Percentiles rank a stretch among this genome's conserved stretches.
phyloP scores from a whole-genome alignment of 2,888 invertebrate genomes.

The Tineola bisselliella region DNA sequence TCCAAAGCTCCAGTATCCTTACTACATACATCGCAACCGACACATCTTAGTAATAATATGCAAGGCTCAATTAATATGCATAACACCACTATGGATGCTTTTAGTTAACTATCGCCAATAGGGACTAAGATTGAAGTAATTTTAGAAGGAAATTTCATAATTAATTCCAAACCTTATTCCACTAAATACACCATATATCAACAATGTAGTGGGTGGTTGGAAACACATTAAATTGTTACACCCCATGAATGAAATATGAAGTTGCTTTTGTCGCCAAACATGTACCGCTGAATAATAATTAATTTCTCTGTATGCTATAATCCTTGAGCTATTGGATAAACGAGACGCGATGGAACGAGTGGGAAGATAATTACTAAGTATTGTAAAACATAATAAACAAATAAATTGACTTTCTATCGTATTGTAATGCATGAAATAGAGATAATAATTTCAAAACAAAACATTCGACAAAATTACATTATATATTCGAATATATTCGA shows the following conservation, averaged over 20 bases:
- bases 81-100: constrained; percentile 40
- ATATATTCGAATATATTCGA: too few relatives aligned
- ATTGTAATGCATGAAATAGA: too few relatives aligned
- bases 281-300: constrained; percentile 7
- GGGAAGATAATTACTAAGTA: background rate
- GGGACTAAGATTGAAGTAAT: constrained; percentile 31
- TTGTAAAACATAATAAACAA: background rate
- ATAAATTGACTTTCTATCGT: background rate
- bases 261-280: constrained; percentile 12
- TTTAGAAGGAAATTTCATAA: constrained; percentile 50
- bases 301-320: constrained; percentile 6
- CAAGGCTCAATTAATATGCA: constrained; percentile 51
- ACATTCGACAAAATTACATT: too few relatives aligned
- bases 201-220: constrained; percentile 10
- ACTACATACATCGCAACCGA: constrained; percentile 14
- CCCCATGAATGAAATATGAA: constrained; percentile 12
- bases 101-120: constrained; percentile 42
- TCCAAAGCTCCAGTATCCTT: constrained; percentile 22
- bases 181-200: constrained; percentile 5
- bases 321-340: constrained; percentile 8
- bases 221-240: constrained; percentile 11
- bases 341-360: constrained; percentile 3
- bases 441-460: too few relatives aligned
- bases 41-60: constrained; percentile 42
- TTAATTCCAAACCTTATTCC: constrained; percentile 48